A percentile compares a stretch with the other conserved stretches of the same genome.
Conservation (phyloP, 1,140 invertebrate species). For the Drosophila orosa region DNA sequence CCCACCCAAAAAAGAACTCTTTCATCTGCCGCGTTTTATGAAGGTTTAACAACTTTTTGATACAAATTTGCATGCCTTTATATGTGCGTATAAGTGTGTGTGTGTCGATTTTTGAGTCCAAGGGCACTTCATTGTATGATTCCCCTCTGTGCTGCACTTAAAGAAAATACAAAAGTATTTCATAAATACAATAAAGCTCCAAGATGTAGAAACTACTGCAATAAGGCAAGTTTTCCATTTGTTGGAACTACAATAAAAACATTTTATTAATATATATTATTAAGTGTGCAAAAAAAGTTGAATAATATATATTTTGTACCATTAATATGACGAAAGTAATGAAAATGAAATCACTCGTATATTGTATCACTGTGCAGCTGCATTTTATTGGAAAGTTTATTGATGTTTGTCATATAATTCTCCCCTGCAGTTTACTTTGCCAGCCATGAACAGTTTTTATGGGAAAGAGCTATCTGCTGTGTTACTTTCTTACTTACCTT, state of each 20-base stretch:
- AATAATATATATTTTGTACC: background rate
- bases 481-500: constrained; percentile 11
- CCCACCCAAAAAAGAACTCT: constrained; percentile 14
- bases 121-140: constrained; percentile 57
- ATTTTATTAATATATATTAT: background rate
- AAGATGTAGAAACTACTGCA: background rate
- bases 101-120: constrained; percentile 35
- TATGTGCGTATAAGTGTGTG: constrained; percentile 12
- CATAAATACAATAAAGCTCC: background rate
- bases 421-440: constrained; percentile 1
- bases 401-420: constrained; percentile 68
- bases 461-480: background rate
- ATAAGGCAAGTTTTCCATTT: too few relatives aligned
- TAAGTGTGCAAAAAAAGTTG: background rate
- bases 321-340: background rate
- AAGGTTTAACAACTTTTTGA: constrained; percentile 67
- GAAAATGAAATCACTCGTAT: background rate
- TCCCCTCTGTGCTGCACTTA: constrained; percentile 19
- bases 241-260: background rate
- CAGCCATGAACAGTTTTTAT: constrained; percentile 26
- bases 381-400: constrained; percentile 71
- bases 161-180: background rate
- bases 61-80: constrained; percentile 52
- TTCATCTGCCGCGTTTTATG: constrained; percentile 44
- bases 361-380: background rate